These are phyloP conservation scores for Sinocyclocheilus anophthalmus DNA, from an alignment of 2,113 vertebrate species.

Conservation along the genomic window DNA sequence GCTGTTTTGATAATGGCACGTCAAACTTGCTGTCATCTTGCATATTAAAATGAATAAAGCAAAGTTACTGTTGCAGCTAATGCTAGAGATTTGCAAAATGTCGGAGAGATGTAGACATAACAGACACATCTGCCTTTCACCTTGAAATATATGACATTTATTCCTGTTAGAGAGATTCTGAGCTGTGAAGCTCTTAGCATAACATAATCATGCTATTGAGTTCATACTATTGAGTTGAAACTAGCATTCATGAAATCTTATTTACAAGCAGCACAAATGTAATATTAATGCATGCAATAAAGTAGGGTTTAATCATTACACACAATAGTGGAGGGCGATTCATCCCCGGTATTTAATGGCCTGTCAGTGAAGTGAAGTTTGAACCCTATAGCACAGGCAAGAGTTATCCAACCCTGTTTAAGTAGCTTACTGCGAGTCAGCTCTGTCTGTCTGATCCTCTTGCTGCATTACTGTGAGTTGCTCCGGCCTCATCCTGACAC, in stretches of 20 bases:
- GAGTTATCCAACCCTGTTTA: constrained; percentile 33
- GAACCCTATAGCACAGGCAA: not conserved
- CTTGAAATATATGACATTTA: constrained; percentile 2
- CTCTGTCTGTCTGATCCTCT: constrained; percentile 34
- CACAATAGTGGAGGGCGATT: constrained; percentile 1
- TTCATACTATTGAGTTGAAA: constrained; percentile 8
- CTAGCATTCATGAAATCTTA: not conserved
- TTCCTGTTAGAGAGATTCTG: not conserved
- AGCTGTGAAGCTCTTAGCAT: not conserved
- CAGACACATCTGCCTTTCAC: constrained; percentile 4
- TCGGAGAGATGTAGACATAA: not conserved
- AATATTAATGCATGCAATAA: constrained; percentile 1
- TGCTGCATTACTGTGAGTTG: constrained; percentile 24
- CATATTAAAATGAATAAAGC: not conserved
- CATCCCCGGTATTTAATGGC: constrained; percentile 9
- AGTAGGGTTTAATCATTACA: constrained; percentile 22
- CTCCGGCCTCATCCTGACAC: constrained; percentile 17
- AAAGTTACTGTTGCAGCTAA: not conserved
- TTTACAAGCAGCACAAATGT: not conserved
- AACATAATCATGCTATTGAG: not conserved
- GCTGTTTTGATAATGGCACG: not conserved
- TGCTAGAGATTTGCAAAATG: constrained; percentile 5
- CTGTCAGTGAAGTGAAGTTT: constrained; percentile 33
- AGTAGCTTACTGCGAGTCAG: constrained; percentile 38
- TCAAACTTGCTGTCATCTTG: constrained; percentile 3